Evolutionary conservation across 2,888 invertebrate species (phyloP), one percentile per base, ranked within the genome.

Genomic region (Acleris laterana): DNA sequence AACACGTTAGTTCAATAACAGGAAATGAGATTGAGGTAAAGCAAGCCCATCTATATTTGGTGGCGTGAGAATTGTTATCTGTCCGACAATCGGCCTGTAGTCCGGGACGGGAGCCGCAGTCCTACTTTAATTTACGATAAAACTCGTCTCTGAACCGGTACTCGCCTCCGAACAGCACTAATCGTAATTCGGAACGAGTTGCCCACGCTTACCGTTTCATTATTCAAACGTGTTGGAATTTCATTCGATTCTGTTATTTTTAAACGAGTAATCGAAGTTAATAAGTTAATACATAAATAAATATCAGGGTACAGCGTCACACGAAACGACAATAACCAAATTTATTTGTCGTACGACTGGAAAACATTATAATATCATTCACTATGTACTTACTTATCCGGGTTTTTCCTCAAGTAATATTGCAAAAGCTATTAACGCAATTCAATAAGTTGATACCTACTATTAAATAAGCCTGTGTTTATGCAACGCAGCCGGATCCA

Each of bases 21-120:
- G 84, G 84, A 83, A 84, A 82, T 79, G 77, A 80, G 79, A 82
- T 80, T 78, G 75, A 77, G 73, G 76, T 75, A 72, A 77, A 70
- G 69, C 68, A 69, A 71, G 66, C 56, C 55, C 49, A 16, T 61
- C 61, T 57, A 62, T 66, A 65, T 66, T 62, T 57, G 66, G 66
- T 66, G 56, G 72, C 76, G 76, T 78, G 77, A 75, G 77, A 81
- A 77, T 53, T 69, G 16, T 57, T 62, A 62, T 57, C 60, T 52
- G 9, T 38, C 42, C 38, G 61, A 46, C 57, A 32, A 57, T 57
- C 62, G 7, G 44, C 44, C 32, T 19, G 22, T 52, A 1, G 52
- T 22, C 28, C 46, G 59, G 61, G 20, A 62, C 46, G 59, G 61
- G 20, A 62, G 53, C 57, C 55, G 70, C 63, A 73, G 74, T 72